phyloP scores from a whole-genome alignment of 2,113 vertebrate species.

The Malaclemys terrapin region DNA sequence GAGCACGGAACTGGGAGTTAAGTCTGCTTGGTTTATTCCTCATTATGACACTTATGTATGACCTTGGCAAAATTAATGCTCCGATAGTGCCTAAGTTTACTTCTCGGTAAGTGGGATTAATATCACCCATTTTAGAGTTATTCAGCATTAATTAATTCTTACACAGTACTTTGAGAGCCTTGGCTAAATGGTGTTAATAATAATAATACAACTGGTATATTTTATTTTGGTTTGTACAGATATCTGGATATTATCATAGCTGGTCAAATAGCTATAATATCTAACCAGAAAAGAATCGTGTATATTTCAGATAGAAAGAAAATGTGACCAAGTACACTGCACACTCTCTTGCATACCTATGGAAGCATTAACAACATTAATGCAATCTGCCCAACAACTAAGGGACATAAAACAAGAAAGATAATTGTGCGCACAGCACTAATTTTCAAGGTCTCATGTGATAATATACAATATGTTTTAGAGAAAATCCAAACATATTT shows the following conservation, averaged over 20 bases:
- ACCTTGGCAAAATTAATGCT: not conserved
- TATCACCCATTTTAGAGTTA: not conserved
- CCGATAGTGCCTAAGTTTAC: not conserved
- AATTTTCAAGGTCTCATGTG: not conserved
- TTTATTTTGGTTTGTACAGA: not conserved
- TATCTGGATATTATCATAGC: not conserved
- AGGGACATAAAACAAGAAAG: not conserved
- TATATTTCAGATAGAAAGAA: not conserved
- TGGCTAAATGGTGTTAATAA: not conserved
- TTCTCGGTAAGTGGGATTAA: not conserved
- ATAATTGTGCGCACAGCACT: not conserved
- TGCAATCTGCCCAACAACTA: not conserved
- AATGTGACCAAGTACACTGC: not conserved
- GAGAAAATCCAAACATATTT: not conserved
- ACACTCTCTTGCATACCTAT: not conserved
- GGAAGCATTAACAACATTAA: not conserved
- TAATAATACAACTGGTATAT: not conserved
- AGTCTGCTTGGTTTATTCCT: not conserved
- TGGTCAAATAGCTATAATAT: not conserved
- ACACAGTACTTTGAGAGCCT: not conserved
- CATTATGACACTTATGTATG: not conserved
- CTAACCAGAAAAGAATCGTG: not conserved
- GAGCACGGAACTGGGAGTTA: accelerated
- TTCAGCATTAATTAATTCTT: not conserved
- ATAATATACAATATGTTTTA: not conserved